A percentile compares a stretch with the other conserved stretches of the same genome.
These are phyloP conservation scores for Tupaia tana DNA, from an alignment of 2,113 vertebrate species.

Conservation along the genomic window DNA sequence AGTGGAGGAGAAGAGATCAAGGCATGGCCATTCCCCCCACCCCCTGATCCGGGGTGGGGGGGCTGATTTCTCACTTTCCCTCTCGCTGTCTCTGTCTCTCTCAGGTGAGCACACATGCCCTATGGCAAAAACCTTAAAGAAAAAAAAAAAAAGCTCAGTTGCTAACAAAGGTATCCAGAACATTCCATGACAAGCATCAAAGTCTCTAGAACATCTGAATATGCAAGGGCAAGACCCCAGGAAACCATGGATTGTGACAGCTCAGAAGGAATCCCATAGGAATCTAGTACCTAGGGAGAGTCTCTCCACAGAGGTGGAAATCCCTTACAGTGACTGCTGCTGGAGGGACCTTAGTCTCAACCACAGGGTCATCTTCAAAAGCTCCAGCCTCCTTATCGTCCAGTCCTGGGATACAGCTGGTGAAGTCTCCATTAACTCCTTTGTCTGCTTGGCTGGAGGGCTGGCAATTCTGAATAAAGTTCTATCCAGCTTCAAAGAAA, in stretches of 20 bases:
- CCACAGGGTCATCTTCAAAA: not conserved
- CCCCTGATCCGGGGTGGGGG: no score
- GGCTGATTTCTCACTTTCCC: no score
- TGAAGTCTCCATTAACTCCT: fast-evolving
- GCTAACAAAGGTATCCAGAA: not conserved
- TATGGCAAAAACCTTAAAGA: no score
- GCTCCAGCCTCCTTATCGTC: not conserved
- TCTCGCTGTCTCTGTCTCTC: no score
- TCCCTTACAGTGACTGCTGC: not conserved
- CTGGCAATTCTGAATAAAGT: not conserved
- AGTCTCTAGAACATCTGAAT: not conserved
- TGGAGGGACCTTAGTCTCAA: not conserved
- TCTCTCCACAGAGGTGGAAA: not conserved
- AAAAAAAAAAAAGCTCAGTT: not conserved
- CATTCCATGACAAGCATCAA: not conserved
- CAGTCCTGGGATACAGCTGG: not conserved
- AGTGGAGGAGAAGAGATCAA: no score
- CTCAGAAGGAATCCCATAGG: no score
- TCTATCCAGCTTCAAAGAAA: not conserved
- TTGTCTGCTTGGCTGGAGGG: not conserved
- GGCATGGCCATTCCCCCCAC: no score
- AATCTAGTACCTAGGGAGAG: not conserved
- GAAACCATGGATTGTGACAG: not conserved
- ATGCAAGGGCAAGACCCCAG: not conserved
- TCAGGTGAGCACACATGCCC: no score